Percentiles rank a stretch among this genome's conserved stretches.
Evolutionary conservation across 2,888 invertebrate genomes (phyloP).

Genomic region (Artemia sinica): DNA sequence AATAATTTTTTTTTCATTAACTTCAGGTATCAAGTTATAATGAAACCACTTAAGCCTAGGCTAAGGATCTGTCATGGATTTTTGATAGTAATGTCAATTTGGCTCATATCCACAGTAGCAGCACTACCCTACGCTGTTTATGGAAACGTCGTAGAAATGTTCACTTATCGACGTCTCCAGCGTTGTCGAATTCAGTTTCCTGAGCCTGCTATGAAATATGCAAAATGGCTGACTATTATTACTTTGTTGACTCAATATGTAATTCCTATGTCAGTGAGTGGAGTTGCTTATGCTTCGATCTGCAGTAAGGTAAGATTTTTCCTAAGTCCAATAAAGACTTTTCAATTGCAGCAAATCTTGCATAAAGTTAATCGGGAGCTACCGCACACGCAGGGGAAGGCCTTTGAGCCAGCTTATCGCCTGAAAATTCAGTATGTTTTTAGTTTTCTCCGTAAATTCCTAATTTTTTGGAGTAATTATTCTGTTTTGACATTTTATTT

Average conservation of each 20-base stretch:
- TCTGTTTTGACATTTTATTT: too few relatives aligned
- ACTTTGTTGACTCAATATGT: conserved; percentile 34
- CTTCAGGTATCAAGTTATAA: conserved; percentile 29
- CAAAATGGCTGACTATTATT: conserved; percentile 31
- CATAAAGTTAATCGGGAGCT: neutral
- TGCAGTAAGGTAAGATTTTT: conserved; percentile 23
- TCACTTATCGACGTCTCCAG: conserved; percentile 24
- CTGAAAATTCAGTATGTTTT: too few relatives aligned
- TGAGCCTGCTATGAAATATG: conserved; percentile 28
- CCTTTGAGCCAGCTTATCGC: too few relatives aligned
- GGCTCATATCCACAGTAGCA: conserved; percentile 30
- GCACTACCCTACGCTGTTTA: conserved; percentile 34
- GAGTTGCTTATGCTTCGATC: conserved; percentile 31
- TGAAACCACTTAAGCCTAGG: conserved; percentile 33
- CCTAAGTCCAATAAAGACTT: neutral
- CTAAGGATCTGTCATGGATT: conserved; percentile 31
- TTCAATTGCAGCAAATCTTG: neutral
- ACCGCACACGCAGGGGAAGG: neutral
- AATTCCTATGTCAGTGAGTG: conserved; percentile 33
- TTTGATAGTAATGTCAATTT: conserved; percentile 30
- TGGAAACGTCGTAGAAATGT: conserved; percentile 27
- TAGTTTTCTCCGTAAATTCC: too few relatives aligned
- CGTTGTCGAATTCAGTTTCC: conserved; percentile 32
- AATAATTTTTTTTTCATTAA: neutral
- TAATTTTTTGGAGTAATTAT: too few relatives aligned